phyloP scores from a whole-genome alignment of 2,888 invertebrate genomes.

The Tetramorium bicarinatum region DNA sequence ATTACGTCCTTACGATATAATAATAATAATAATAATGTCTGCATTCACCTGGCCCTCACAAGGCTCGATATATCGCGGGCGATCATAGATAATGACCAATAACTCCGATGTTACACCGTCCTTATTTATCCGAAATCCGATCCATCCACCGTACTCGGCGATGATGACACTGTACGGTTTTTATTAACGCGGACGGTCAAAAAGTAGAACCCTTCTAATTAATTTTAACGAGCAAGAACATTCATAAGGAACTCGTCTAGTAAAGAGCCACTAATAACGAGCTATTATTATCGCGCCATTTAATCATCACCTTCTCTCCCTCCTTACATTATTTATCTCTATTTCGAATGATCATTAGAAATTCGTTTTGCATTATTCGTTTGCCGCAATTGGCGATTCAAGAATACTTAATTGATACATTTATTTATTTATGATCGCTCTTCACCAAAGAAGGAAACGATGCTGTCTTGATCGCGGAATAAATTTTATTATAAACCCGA shows the following conservation, averaged over 20 bases:
- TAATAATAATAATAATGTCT: background rate
- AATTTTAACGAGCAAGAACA: conserved; percentile 20
- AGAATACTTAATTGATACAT: background rate
- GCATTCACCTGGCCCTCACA: conserved; percentile 1
- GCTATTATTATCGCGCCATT: conserved; percentile 14
- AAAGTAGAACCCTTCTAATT: background rate
- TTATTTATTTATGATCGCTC: background rate
- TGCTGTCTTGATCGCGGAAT: background rate
- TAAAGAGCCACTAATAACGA: conserved; percentile 5
- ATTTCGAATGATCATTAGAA: background rate
- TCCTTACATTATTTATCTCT: background rate
- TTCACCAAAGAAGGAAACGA: background rate
- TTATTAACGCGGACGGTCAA: conserved; percentile 19
- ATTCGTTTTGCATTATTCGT: background rate
- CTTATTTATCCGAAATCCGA: conserved; percentile 5
- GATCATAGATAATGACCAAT: conserved; percentile 10
- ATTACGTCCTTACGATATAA: conserved; percentile 25
- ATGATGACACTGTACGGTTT: background rate
- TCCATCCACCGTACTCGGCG: background rate
- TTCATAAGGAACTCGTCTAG: background rate
- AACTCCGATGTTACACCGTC: background rate
- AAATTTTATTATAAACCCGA: background rate
- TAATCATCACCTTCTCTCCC: background rate
- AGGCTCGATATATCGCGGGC: background rate
- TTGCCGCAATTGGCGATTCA: background rate